phyloP scores from a whole-genome alignment of 2,113 vertebrate species.

The Aphyosemion australe region DNA sequence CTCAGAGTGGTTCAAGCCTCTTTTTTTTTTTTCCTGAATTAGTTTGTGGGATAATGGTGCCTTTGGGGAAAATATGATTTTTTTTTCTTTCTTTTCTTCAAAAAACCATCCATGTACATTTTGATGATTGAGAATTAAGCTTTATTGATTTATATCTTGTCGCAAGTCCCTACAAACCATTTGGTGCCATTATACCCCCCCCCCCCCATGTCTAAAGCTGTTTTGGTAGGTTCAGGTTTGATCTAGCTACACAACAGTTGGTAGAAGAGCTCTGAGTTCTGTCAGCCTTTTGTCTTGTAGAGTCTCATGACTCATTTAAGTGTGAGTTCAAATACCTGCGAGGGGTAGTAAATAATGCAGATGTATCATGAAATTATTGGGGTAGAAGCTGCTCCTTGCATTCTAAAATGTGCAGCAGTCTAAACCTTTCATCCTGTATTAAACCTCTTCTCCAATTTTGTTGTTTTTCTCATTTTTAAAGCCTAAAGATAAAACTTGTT shows the following conservation, averaged over 20 bases:
- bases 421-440: constrained; percentile 16
- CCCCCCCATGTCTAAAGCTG: constrained; percentile 5
- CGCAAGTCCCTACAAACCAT: constrained; percentile 2
- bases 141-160: neutral
- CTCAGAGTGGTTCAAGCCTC: constrained; percentile 38
- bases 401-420: constrained; percentile 15
- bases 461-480: constrained; percentile 5
- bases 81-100: neutral
- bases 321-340: constrained; percentile 55
- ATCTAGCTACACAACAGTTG: constrained; percentile 10
- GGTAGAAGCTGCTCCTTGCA: constrained; percentile 44
- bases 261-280: constrained; percentile 42
- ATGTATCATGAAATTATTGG: constrained; percentile 57
- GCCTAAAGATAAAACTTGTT: constrained; percentile 8
- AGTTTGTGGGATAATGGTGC: constrained; percentile 41
- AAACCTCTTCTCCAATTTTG: constrained; percentile 19
- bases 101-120: neutral
- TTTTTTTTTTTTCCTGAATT: constrained; percentile 18
- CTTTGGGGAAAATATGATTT: constrained; percentile 9
- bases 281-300: constrained; percentile 53
- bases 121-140: neutral
- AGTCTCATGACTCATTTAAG: constrained; percentile 62
- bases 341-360: constrained; percentile 67
- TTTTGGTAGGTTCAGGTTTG: constrained; percentile 27
- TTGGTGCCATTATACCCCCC: neutral